A percentile compares a stretch with the other conserved stretches of the same genome.
Evolutionary conservation across 2,113 vertebrate genomes (phyloP).

Genomic region (mouse (Mus musculus)): DNA sequence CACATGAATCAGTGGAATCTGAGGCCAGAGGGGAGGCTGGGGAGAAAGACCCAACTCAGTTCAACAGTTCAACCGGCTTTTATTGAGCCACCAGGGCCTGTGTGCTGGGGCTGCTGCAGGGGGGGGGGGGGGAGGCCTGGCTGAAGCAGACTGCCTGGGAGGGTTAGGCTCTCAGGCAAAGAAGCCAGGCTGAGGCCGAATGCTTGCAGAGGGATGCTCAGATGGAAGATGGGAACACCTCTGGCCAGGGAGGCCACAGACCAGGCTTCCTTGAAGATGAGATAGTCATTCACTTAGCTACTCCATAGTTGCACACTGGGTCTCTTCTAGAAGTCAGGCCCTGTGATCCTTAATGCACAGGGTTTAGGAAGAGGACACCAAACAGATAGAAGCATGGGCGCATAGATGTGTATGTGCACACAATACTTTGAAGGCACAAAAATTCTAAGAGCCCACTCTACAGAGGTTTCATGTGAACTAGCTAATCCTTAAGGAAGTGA

Average conservation of each 20-base stretch:
- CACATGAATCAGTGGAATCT: slow-evolving; percentile 41
- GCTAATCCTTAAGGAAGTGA: slow-evolving; percentile 6
- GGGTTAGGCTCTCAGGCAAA: not conserved
- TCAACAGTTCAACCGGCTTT: slow-evolving; percentile 71
- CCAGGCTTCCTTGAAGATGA: not conserved
- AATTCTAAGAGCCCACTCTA: not conserved
- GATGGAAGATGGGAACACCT: not conserved
- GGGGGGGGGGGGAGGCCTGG: not conserved
- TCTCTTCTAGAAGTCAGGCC: not conserved
- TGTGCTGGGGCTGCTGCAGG: not conserved
- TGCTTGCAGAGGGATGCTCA: not conserved
- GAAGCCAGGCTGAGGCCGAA: not conserved
- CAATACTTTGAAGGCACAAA: not conserved
- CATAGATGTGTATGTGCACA: not conserved
- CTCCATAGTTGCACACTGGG: not conserved
- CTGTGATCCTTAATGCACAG: not conserved
- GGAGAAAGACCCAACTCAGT: slow-evolving; percentile 54
- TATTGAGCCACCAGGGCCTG: slow-evolving; percentile 27
- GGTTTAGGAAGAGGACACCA: not conserved
- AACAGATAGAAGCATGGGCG: not conserved
- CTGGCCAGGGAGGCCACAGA: not conserved
- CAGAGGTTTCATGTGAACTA: not conserved
- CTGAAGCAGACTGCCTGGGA: not conserved
- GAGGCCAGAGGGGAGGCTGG: slow-evolving; percentile 67
- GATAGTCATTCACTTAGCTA: not conserved